A percentile compares a stretch with the other conserved stretches of the same genome.
Conservation (phyloP, 2,888 invertebrate genomes). For the Suillia variegata region DNA sequence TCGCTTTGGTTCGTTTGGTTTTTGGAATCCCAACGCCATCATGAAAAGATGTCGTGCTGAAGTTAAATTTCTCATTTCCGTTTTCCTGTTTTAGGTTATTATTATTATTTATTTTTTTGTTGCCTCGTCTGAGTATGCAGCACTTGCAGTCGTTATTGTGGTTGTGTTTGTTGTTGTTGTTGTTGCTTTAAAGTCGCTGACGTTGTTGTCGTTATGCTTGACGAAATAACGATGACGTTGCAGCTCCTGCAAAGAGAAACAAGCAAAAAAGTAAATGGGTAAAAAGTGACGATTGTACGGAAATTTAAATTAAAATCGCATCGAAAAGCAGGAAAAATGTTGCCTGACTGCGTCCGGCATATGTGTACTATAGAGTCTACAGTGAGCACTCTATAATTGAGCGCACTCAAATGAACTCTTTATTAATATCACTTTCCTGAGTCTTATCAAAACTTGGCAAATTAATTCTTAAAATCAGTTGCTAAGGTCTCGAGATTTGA, state of each 20-base stretch:
- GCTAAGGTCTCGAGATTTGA: no score
- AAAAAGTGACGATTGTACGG: not conserved
- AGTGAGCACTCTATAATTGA: no score
- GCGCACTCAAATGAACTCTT: no score
- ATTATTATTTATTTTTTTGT: not conserved
- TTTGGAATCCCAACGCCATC: not conserved
- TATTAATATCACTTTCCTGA: no score
- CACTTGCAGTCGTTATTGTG: not conserved
- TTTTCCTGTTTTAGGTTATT: slow-evolving; percentile 1
- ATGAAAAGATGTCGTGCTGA: not conserved
- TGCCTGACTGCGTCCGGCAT: not conserved
- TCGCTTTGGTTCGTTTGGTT: slow-evolving; percentile 8
- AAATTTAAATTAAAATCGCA: slow-evolving; percentile 8
- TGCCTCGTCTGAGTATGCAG: not conserved
- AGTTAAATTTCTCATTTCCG: slow-evolving; percentile 12
- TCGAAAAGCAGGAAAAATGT: not conserved
- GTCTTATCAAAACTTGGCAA: no score
- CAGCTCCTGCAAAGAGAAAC: not conserved
- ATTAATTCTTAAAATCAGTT: no score
- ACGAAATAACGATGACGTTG: not conserved
- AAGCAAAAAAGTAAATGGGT: not conserved
- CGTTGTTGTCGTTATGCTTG: not conserved
- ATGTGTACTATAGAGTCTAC: no score
- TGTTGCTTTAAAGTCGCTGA: not conserved
- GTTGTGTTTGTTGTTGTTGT: not conserved